Evolutionary conservation across 2,888 invertebrate genomes (phyloP).

Genomic region (Megamerina dolium): DNA sequence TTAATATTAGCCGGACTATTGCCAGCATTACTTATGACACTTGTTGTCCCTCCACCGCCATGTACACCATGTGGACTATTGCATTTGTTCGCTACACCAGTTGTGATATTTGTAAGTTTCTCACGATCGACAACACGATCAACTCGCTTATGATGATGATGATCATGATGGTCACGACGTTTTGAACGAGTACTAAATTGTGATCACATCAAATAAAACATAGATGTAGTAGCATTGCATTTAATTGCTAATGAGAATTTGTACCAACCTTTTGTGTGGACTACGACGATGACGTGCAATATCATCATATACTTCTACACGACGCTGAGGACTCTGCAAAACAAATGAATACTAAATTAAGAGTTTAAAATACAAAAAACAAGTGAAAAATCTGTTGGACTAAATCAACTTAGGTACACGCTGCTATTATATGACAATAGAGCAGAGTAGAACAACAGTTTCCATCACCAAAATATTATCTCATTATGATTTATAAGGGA

Average conservation of each 20-base stretch:
- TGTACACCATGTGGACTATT: slow-evolving; percentile 33
- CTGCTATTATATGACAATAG: too few relatives aligned
- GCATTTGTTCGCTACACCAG: slow-evolving; percentile 27
- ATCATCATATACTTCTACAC: slow-evolving; percentile 45
- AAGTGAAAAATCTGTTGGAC: too few relatives aligned
- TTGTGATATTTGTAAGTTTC: slow-evolving; percentile 24
- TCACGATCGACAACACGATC: slow-evolving; percentile 33
- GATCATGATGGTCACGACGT: slow-evolving; percentile 41
- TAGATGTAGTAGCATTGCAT: too few relatives aligned
- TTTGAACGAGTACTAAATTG: slow-evolving; percentile 38
- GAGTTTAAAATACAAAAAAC: slow-evolving; percentile 1
- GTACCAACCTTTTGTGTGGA: slow-evolving; percentile 44
- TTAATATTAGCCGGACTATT: slow-evolving; percentile 24
- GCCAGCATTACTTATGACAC: slow-evolving; percentile 15
- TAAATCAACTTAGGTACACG: too few relatives aligned
- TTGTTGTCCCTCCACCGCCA: slow-evolving; percentile 11
- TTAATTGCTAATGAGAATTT: too few relatives aligned
- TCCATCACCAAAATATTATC: too few relatives aligned
- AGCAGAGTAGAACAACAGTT: too few relatives aligned
- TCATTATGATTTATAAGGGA: too few relatives aligned
- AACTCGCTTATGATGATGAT: slow-evolving; percentile 39
- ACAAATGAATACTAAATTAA: not conserved
- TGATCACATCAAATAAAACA: too few relatives aligned
- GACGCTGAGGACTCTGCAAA: slow-evolving; percentile 44
- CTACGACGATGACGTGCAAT: slow-evolving; percentile 45